Evolutionary conservation across 2,888 invertebrate species (phyloP), one percentile per base, ranked within the genome.

Genomic region (Matsumyia berberina): DNA sequence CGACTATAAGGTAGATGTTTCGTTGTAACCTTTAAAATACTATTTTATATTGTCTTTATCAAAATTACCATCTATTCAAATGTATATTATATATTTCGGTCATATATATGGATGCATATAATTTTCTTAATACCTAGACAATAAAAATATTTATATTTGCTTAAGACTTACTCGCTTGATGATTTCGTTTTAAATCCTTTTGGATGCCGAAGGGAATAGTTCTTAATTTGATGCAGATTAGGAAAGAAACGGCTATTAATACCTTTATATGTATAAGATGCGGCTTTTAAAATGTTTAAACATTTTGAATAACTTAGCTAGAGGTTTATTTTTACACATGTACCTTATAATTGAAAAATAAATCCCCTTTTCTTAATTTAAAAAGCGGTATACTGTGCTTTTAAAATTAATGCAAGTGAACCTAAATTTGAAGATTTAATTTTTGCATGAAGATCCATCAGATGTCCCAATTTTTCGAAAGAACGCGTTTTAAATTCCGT

Each of bases 111-210:
- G 17, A 72, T 80, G 74, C 39, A 77, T 72, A 72, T 60, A 77
- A 42, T 82, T 29, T 35, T 39, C 78, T 78, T 83, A 78, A 2
- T 57, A 42, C 35, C 72, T 83, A 83, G 9, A 46, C 82, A 77
- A 82, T 82, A 82, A 82, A 82, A 82, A 82, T 82, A 77, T 77
- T 53, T 70, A 70, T 70, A 39, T 77, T 57, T 72, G 37, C 72
- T 83, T 78, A 67, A 9, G 39, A 57, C 9, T 62, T 80, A 74
- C 37, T 55, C 44, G 67, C 31, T 72, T 33, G 67, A 62, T 33
- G 35, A 62, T 66, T 53, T 67, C 58, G 77, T 78, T 83, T 82
- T 77, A 60, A 42, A 72, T 67, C 66, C 72, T 44, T 57, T 55
- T 51, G 64, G 76, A 76, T 82, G 57, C 42, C 62, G 72, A 66